Evolutionary conservation across 2,888 invertebrate genomes (phyloP).

Genomic region (Biston betularia): DNA sequence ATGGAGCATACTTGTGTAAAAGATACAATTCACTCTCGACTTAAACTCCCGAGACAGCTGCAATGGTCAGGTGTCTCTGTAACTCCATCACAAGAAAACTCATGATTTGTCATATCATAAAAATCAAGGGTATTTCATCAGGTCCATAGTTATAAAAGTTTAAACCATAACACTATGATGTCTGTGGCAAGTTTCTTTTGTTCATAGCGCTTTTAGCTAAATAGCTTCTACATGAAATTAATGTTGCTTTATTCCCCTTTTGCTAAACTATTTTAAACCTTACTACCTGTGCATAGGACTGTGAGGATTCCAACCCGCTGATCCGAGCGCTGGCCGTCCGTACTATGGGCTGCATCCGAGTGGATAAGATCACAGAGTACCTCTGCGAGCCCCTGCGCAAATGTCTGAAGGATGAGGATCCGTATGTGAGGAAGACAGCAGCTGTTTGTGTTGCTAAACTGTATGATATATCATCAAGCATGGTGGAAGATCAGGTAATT

Average conservation of each 20-base stretch:
- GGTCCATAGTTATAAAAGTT: no score
- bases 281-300: conserved; percentile 89
- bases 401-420: conserved; percentile 97
- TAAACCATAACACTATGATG: no score
- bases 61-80: no score
- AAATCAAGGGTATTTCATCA: no score
- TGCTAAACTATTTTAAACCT: conserved; percentile 16
- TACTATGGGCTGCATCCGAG: conserved; percentile 99
- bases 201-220: conserved; percentile 40
- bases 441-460: conserved; percentile 99
- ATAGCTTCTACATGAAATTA: conserved; percentile 62
- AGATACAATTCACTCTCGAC: no score
- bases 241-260: conserved; percentile 17
- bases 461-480: conserved; percentile 96
- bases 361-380: conserved; percentile 99
- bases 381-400: conserved; percentile 98
- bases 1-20: no score
- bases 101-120: no score
- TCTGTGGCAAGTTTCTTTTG: conserved; percentile 6
- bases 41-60: no score
- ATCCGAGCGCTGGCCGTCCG: conserved; percentile 99
- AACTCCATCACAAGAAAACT: no score
- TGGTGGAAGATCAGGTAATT: conserved; percentile 86
- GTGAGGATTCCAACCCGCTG: conserved; percentile 99
- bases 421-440: conserved; percentile 99